These are phyloP conservation scores for Sinonovacula constricta DNA, from an alignment of 1,140 invertebrate species.

Conservation along the genomic window DNA sequence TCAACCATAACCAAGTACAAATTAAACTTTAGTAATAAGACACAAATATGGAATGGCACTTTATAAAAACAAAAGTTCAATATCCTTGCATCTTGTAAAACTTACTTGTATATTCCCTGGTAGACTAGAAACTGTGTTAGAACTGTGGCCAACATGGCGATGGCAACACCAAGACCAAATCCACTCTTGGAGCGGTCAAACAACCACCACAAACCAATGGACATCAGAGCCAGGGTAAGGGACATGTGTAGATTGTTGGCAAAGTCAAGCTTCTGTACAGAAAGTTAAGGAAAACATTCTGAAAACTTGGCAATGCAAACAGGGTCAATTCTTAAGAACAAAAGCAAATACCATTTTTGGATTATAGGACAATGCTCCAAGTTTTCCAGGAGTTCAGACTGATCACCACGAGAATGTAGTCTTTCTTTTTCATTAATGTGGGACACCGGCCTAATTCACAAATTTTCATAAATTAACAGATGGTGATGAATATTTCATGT, in stretches of 20 bases:
- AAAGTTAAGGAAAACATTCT: slow-evolving; percentile 64
- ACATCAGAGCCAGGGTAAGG: slow-evolving; percentile 77
- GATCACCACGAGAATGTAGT: too few species aligned
- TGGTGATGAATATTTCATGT: too few species aligned
- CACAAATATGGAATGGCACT: too few species aligned
- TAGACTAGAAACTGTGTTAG: slow-evolving; percentile 79
- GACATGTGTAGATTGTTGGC: slow-evolving; percentile 79
- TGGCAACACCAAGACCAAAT: slow-evolving; percentile 78
- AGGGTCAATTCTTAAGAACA: slow-evolving; percentile 80
- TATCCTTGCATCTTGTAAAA: slow-evolving; percentile 7
- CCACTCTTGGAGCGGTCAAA: slow-evolving; percentile 79
- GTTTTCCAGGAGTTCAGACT: too few species aligned
- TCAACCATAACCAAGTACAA: too few species aligned
- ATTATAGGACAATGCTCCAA: too few species aligned
- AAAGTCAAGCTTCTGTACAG: slow-evolving; percentile 78
- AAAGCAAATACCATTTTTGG: slow-evolving; percentile 79
- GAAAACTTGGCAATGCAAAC: slow-evolving; percentile 80
- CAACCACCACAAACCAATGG: slow-evolving; percentile 79
- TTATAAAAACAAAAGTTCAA: too few species aligned
- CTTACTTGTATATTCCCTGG: slow-evolving; percentile 78
- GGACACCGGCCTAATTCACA: too few species aligned
- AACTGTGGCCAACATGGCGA: slow-evolving; percentile 77
- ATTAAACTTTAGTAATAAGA: too few species aligned
- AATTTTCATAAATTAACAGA: too few species aligned
- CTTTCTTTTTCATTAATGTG: too few species aligned